phyloP scores from a whole-genome alignment of 2,113 vertebrate genomes.

The Psophia crepitans region DNA sequence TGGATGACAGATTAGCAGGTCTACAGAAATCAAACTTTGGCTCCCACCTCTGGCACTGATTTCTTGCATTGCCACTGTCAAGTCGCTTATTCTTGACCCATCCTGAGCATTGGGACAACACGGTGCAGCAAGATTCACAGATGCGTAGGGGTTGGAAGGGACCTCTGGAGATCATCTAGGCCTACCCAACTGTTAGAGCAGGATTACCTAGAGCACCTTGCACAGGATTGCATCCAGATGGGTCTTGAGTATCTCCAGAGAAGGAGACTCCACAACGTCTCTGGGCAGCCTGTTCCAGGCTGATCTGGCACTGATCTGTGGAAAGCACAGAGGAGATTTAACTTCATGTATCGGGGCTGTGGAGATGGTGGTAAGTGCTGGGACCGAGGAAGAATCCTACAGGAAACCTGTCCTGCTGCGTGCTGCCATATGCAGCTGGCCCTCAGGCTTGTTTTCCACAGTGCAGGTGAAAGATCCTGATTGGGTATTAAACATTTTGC shows the following conservation, averaged over 20 bases:
- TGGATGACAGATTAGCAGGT: not conserved
- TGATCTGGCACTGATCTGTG: too few species aligned
- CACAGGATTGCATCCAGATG: too few species aligned
- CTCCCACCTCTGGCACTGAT: not conserved
- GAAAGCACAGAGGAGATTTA: not conserved
- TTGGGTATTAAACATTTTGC: not conserved
- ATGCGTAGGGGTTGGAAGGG: too few species aligned
- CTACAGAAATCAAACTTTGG: not conserved
- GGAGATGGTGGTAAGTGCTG: not conserved
- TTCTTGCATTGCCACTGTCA: not conserved
- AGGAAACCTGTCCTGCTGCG: not conserved
- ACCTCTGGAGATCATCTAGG: too few species aligned
- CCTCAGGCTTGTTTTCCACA: not conserved
- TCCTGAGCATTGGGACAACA: not conserved
- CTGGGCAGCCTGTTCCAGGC: too few species aligned
- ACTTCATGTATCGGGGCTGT: not conserved
- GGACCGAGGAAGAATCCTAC: not conserved
- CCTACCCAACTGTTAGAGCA: too few species aligned
- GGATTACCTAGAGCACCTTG: too few species aligned
- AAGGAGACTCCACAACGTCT: too few species aligned
- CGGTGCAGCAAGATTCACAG: accelerated
- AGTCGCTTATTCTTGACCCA: not conserved
- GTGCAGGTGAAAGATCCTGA: not conserved
- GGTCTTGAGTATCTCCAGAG: too few species aligned
- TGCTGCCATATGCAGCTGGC: not conserved